Evolutionary conservation across 2,888 invertebrate genomes (phyloP).

Genomic region (Dastarcus helophoroides): DNA sequence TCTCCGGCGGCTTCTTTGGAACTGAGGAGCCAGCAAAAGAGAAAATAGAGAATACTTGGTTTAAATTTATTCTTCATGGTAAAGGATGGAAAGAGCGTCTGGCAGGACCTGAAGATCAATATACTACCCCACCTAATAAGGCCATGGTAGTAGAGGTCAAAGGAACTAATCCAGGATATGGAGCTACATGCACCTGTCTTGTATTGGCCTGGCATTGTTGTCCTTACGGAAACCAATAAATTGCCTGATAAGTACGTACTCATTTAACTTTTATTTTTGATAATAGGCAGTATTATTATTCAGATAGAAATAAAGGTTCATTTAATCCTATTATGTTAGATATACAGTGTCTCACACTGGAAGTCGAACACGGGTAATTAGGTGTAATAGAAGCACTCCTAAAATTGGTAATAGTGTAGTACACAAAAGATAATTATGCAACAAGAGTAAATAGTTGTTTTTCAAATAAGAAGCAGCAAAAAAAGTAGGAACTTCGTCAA

Average conservation of each 20-base stretch:
- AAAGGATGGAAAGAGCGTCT: constrained; percentile 65
- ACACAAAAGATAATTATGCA: no score
- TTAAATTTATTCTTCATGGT: constrained; percentile 60
- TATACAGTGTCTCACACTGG: no score
- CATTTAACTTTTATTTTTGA: constrained; percentile 7
- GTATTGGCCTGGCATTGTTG: constrained; percentile 60
- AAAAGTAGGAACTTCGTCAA: no score
- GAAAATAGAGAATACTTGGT: constrained; percentile 47
- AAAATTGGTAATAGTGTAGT: no score
- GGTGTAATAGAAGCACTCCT: no score
- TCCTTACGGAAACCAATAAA: constrained; percentile 63
- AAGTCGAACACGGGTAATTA: no score
- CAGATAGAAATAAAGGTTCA: no score
- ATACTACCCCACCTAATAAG: constrained; percentile 50
- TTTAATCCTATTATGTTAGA: no score
- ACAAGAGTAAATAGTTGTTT: no score
- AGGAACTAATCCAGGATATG: constrained; percentile 69
- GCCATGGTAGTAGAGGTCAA: constrained; percentile 53
- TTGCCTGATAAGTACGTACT: constrained; percentile 58
- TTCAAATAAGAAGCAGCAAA: no score
- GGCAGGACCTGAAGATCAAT: constrained; percentile 44
- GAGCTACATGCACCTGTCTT: constrained; percentile 63
- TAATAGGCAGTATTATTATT: no score
- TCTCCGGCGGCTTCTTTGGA: constrained; percentile 46
- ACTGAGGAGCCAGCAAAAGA: constrained; percentile 54